Percentiles rank a stretch among this genome's conserved stretches.
Evolutionary conservation across 2,888 invertebrate species (phyloP).

Genomic region (Microctonus hyperodae): DNA sequence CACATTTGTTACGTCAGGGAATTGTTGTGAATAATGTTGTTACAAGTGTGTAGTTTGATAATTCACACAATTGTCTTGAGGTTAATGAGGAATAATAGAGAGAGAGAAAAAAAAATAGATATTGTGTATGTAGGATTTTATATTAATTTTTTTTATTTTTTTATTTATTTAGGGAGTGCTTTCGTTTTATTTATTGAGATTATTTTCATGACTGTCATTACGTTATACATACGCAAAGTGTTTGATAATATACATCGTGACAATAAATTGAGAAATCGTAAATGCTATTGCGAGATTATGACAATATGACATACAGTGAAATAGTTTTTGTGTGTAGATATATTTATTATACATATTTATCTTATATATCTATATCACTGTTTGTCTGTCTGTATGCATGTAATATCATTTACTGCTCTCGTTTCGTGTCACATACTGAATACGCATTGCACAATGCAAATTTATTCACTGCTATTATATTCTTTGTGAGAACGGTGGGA

Average conservation of each 20-base stretch:
- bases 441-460: not conserved
- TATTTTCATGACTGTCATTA: not conserved
- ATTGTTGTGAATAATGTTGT: constrained; percentile 4
- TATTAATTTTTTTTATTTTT: not conserved
- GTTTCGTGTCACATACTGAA: not conserved
- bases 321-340: too few relatives aligned
- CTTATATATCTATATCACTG: too few relatives aligned
- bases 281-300: not conserved
- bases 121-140: too few relatives aligned
- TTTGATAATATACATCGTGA: constrained; percentile 1
- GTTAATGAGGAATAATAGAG: not conserved
- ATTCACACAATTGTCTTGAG: not conserved
- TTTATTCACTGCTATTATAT: not conserved
- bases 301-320: too few relatives aligned
- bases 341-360: too few relatives aligned
- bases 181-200: not conserved
- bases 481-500: not conserved
- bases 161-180: not conserved
- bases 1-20: constrained; percentile 9
- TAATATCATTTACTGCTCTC: not conserved
- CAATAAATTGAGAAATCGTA: not conserved
- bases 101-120: too few relatives aligned
- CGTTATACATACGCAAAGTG: not conserved
- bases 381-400: not conserved
- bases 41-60: constrained; percentile 6